These are phyloP conservation scores for Glandiceps talaboti DNA, from an alignment of 53 echinoderm and acorn worm genomes.

Conservation along the genomic window DNA sequence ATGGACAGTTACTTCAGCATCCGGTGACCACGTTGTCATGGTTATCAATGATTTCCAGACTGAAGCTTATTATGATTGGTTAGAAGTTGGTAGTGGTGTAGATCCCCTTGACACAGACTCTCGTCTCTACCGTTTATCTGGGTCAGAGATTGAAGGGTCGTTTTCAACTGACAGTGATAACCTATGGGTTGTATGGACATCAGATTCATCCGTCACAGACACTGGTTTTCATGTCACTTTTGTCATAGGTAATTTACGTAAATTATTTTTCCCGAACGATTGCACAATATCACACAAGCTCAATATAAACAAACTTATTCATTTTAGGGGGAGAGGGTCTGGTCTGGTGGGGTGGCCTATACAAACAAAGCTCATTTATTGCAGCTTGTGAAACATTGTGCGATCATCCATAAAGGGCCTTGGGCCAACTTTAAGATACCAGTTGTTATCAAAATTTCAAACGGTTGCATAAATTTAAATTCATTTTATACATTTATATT, in stretches of 20 bases:
- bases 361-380: no score
- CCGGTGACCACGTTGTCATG: neutral
- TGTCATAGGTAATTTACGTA: neutral
- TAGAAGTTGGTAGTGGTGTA: neutral
- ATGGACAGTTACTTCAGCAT: slow-evolving; percentile 15
- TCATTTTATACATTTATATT: no score
- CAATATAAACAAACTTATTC: no score
- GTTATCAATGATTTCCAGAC: neutral
- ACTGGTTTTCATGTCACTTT: neutral
- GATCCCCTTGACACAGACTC: neutral
- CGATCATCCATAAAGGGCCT: no score
- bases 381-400: no score
- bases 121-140: neutral
- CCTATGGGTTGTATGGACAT: neutral
- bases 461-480: no score
- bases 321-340: no score
- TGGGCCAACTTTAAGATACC: no score
- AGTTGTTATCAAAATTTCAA: no score
- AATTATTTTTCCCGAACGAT: no score
- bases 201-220: neutral
- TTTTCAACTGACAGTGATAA: neutral
- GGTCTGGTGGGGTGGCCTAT: no score
- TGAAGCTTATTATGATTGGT: neutral
- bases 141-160: neutral
- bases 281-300: no score